Evolutionary conservation across 2,113 vertebrate species (phyloP).

Genomic region (Ivindomyrus marchei): DNA sequence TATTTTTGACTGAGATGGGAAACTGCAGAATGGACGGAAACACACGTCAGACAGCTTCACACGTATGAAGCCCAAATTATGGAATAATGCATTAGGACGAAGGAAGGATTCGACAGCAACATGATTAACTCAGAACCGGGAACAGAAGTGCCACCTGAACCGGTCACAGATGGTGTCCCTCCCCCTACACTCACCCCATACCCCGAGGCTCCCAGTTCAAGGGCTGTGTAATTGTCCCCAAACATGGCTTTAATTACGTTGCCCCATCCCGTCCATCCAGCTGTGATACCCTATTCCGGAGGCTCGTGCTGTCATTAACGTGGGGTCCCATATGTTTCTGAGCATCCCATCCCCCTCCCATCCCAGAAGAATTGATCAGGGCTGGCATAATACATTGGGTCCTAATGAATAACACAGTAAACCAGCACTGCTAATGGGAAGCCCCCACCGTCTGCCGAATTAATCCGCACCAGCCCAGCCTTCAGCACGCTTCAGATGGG

Average conservation of each 20-base stretch:
- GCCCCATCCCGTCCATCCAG: constrained; percentile 59
- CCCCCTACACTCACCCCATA: constrained; percentile 51
- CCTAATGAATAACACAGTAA: constrained; percentile 50
- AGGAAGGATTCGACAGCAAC: neutral
- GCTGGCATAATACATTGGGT: constrained; percentile 30
- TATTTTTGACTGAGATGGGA: neutral
- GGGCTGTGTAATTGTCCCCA: constrained; percentile 89
- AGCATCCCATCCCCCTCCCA: neutral
- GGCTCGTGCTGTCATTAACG: constrained; percentile 90
- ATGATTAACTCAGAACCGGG: constrained; percentile 25
- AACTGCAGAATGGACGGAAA: constrained; percentile 32
- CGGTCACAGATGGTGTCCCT: constrained; percentile 49
- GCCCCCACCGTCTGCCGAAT: constrained; percentile 1
- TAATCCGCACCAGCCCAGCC: constrained; percentile 28
- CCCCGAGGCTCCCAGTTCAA: constrained; percentile 62
- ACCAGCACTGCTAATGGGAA: constrained; percentile 28
- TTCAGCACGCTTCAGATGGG: constrained; percentile 42
- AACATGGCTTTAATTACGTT: constrained; percentile 97
- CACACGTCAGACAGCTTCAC: constrained; percentile 14
- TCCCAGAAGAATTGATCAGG: constrained; percentile 49
- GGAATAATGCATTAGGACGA: neutral
- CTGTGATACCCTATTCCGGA: constrained; percentile 50
- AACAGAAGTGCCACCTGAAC: constrained; percentile 83
- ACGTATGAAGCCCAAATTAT: neutral
- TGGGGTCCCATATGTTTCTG: constrained; percentile 41